phyloP scores from a whole-genome alignment of 2,113 vertebrate species.

The Bagarius yarrelli region DNA sequence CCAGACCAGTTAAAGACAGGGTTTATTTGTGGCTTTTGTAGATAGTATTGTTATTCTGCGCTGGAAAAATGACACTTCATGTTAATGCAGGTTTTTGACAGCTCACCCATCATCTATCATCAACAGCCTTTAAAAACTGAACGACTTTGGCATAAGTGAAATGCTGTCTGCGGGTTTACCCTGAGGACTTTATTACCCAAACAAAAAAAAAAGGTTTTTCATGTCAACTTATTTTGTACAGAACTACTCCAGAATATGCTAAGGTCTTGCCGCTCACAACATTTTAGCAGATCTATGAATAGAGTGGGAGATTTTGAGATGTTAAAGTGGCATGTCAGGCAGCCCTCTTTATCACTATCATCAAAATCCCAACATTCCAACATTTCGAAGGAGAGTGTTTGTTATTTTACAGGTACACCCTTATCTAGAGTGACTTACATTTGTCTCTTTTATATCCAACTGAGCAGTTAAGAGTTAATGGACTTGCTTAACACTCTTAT shows the following conservation, averaged over 20 bases:
- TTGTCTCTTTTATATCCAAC: no score
- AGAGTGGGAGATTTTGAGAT: not conserved
- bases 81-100: not conserved
- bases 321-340: not conserved
- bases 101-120: not conserved
- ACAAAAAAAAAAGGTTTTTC: not conserved
- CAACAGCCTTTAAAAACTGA: not conserved
- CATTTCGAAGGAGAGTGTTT: no score
- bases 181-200: not conserved
- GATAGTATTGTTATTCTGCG: no score
- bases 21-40: not conserved
- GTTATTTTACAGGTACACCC: no score
- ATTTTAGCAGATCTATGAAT: no score
- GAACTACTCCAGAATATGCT: not conserved
- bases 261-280: not conserved
- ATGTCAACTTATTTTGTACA: not conserved
- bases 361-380: no score
- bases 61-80: not conserved
- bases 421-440: no score
- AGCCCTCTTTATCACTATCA: not conserved
- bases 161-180: not conserved
- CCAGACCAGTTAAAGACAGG: not conserved
- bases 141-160: not conserved
- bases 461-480: no score
- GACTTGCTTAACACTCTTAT: no score